A percentile compares a stretch with the other conserved stretches of the same genome.
These are phyloP conservation scores for Stenopsyche tienmushanensis DNA, from an alignment of 1,140 invertebrate genomes.

Conservation along the genomic window DNA sequence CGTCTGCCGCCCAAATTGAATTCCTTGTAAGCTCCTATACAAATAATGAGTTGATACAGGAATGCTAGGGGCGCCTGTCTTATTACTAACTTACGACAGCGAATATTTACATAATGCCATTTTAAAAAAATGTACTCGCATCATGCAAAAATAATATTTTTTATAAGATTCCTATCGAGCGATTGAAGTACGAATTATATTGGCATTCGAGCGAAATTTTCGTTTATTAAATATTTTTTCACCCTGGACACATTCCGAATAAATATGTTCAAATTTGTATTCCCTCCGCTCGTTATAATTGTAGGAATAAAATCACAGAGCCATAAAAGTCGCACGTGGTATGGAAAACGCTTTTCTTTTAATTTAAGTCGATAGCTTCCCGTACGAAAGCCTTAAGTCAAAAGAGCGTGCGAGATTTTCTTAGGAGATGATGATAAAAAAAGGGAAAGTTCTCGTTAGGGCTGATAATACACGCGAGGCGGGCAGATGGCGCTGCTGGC, in stretches of 20 bases:
- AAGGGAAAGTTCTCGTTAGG: conserved; percentile 27
- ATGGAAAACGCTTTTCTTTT: background rate
- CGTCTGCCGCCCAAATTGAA: conserved; percentile 18
- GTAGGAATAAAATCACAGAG: no score
- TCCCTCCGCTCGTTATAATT: no score
- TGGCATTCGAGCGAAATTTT: no score
- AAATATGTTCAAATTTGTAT: no score
- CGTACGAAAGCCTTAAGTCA: background rate
- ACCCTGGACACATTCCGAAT: no score
- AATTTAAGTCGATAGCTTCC: background rate
- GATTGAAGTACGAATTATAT: no score
- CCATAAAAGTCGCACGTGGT: no score
- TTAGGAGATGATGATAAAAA: background rate
- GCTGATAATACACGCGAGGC: conserved; percentile 17
- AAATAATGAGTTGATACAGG: conserved; percentile 7
- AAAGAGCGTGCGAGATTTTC: conserved; percentile 18
- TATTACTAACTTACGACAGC: background rate
- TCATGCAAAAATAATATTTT: no score
- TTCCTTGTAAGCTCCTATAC: conserved; percentile 18
- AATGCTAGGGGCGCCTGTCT: conserved; percentile 13
- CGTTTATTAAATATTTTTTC: no score
- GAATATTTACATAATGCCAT: conserved; percentile 9
- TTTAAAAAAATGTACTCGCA: no score
- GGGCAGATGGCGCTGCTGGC: conserved; percentile 22
- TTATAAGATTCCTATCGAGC: no score